phyloP scores from a whole-genome alignment of 1,140 invertebrate genomes.

The Leptopilina boulardi region DNA sequence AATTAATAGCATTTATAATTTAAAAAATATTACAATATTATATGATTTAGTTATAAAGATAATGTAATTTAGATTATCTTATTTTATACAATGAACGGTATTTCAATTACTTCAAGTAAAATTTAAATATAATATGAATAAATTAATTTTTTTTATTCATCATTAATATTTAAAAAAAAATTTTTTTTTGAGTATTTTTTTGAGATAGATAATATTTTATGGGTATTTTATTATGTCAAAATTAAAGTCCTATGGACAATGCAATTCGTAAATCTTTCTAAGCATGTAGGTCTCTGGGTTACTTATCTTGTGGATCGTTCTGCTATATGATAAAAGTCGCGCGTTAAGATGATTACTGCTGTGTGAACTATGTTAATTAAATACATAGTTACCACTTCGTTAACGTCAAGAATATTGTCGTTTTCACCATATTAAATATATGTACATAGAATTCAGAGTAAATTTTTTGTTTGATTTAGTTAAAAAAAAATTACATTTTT shows the following conservation, averaged over 20 bases:
- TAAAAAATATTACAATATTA: no score
- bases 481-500: no score
- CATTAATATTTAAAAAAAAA: no score
- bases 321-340: background rate
- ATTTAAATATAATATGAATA: no score
- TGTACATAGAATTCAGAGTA: background rate
- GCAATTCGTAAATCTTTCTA: background rate
- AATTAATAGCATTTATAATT: no score
- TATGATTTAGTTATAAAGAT: no score
- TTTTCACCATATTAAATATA: background rate
- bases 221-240: background rate
- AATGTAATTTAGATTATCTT: no score
- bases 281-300: constrained; percentile 4
- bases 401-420: background rate
- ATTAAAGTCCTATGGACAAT: background rate
- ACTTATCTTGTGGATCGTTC: background rate
- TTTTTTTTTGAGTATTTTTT: background rate
- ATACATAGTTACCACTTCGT: background rate
- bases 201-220: background rate
- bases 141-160: no score
- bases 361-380: constrained; percentile 10
- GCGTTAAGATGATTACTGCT: background rate
- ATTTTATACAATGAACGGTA: no score
- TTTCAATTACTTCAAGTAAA: no score
- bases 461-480: no score